phyloP scores from a whole-genome alignment of 2,888 invertebrate genomes.

The Schizotus pectinicornis region DNA sequence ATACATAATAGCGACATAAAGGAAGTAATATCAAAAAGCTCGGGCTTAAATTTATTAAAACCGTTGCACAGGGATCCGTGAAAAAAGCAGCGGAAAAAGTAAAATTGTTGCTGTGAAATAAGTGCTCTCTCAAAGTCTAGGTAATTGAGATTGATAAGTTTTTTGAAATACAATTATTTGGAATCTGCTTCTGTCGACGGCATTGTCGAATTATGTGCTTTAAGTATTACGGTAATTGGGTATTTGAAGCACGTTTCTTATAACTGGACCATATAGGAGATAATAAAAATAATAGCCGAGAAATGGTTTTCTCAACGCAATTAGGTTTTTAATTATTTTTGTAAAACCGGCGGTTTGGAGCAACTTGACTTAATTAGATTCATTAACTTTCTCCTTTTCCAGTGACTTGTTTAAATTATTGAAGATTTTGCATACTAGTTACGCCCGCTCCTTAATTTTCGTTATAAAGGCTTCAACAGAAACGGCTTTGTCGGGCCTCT shows the following conservation, averaged over 20 bases:
- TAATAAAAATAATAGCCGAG: background rate
- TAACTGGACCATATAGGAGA: background rate
- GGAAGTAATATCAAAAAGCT: too few species aligned
- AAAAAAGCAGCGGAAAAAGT: too few species aligned
- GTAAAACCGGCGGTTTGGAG: too few species aligned
- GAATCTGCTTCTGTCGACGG: background rate
- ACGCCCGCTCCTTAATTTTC: background rate
- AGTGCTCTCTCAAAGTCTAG: background rate
- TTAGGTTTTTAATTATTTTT: too few species aligned
- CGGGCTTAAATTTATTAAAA: too few species aligned
- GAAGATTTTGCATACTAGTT: too few species aligned
- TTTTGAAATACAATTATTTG: slow-evolving; percentile 1
- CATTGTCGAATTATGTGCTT: slow-evolving; percentile 28
- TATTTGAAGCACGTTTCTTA: slow-evolving; percentile 33
- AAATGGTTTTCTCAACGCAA: background rate
- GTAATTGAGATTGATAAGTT: too few species aligned
- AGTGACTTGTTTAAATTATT: too few species aligned
- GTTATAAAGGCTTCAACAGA: background rate
- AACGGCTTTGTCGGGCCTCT: background rate
- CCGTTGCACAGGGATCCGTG: too few species aligned
- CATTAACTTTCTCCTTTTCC: too few species aligned
- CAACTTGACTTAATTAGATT: too few species aligned
- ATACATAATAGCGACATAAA: too few species aligned
- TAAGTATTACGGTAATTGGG: slow-evolving; percentile 32
- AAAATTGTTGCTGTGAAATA: background rate